These are phyloP conservation scores for Sorex fumeus DNA, from an alignment of 2,113 vertebrate species.

Conservation along the genomic window DNA sequence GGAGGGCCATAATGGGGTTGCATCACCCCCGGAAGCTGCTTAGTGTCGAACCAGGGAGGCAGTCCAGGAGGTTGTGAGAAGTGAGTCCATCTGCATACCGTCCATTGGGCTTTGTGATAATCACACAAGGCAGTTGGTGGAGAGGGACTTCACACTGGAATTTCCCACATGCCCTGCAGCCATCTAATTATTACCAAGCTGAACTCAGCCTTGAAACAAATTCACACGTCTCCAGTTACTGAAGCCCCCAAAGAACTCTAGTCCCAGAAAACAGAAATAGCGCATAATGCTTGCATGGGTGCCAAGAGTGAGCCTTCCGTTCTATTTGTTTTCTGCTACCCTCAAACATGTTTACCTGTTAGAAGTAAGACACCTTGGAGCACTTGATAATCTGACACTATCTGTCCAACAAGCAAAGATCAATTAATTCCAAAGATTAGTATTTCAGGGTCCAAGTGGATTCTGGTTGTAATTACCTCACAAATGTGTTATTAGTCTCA, in stretches of 20 bases:
- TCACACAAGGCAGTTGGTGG: too few species aligned
- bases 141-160: background rate
- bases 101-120: background rate
- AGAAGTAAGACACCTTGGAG: background rate
- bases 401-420: background rate
- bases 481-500: background rate
- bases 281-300: background rate
- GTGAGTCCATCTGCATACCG: accelerated
- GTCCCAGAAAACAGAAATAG: slow-evolving; percentile 2
- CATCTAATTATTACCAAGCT: background rate
- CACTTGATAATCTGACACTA: background rate
- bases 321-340: background rate
- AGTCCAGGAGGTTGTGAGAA: background rate
- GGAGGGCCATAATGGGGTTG: too few species aligned
- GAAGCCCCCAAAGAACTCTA: background rate
- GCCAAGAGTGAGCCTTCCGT: background rate
- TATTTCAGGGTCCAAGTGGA: background rate
- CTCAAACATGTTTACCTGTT: background rate
- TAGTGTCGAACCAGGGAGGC: background rate
- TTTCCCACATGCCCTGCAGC: background rate
- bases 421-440: background rate
- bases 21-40: background rate
- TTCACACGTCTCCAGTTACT: background rate
- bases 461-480: background rate
- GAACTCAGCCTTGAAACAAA: background rate